Evolutionary conservation across 1,140 invertebrate species (phyloP).

Genomic region (Bombus superbus): DNA sequence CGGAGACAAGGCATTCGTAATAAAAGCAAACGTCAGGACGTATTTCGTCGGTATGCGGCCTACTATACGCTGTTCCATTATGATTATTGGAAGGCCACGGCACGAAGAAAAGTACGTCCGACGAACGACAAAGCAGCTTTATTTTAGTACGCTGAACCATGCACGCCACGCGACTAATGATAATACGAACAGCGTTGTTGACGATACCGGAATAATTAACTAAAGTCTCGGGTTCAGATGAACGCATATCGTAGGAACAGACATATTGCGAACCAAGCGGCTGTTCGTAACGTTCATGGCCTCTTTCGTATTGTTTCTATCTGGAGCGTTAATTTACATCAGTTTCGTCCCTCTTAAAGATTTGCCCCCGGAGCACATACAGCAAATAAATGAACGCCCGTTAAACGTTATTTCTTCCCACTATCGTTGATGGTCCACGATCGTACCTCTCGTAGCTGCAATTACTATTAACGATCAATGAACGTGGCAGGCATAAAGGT

Average conservation of each 20-base stretch:
- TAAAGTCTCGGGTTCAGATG: neutral
- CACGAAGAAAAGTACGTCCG: constrained; percentile 3
- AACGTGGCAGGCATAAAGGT: neutral
- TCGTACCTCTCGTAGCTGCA: neutral
- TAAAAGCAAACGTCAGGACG: constrained; percentile 20
- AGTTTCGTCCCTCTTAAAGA: neutral
- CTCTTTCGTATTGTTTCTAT: neutral
- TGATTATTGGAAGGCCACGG: constrained; percentile 26
- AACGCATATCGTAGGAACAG: neutral
- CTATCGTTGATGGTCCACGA: too few relatives aligned
- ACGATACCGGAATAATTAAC: constrained; percentile 31
- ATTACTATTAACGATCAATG: constrained; percentile 10
- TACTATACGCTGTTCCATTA: constrained; percentile 27
- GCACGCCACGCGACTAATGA: neutral
- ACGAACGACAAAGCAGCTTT: constrained; percentile 25
- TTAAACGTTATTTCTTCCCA: constrained; percentile 6
- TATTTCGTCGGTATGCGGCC: constrained; percentile 13
- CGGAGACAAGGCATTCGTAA: constrained; percentile 15
- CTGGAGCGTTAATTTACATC: neutral
- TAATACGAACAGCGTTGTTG: constrained; percentile 11
- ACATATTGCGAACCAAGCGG: neutral
- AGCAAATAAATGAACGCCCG: neutral
- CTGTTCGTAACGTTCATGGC: neutral
- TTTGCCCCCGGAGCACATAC: neutral
- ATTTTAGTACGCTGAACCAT: constrained; percentile 26